phyloP scores from a whole-genome alignment of 2,797 vertebrate genomes.

The Hephaestus fuliginosus region DNA sequence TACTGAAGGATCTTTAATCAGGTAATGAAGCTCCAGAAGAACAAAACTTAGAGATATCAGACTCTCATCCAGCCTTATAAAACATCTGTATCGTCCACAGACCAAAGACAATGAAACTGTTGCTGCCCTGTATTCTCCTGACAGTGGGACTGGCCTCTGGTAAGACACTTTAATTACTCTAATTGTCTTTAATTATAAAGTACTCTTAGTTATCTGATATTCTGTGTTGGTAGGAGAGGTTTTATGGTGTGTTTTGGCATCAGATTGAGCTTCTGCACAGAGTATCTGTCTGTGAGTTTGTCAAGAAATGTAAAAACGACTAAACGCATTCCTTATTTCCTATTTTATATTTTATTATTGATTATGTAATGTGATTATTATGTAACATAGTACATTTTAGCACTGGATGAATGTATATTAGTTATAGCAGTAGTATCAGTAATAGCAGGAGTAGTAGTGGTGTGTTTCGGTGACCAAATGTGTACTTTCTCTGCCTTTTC shows the following conservation, averaged over 20 bases:
- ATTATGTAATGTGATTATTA: background rate
- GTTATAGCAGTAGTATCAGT: background rate
- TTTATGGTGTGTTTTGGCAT: background rate
- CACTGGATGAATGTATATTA: background rate
- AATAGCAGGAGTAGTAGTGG: too few species aligned
- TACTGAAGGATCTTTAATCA: background rate
- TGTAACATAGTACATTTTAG: background rate
- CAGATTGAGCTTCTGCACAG: background rate
- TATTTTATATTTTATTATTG: background rate
- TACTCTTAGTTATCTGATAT: background rate
- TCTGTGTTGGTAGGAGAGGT: background rate
- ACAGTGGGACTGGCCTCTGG: conserved; percentile 64
- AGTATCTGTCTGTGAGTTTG: background rate
- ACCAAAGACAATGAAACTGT: conserved; percentile 63
- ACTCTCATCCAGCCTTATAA: conserved; percentile 2
- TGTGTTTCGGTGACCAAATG: conserved; percentile 6
- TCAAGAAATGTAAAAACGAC: background rate
- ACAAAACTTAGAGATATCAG: conserved; percentile 5
- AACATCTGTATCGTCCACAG: conserved; percentile 11
- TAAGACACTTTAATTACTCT: conserved; percentile 48
- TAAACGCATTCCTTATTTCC: background rate
- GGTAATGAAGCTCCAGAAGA: background rate
- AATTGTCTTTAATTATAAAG: background rate
- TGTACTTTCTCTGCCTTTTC: conserved; percentile 29
- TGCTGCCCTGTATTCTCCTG: conserved; percentile 65